Evolutionary conservation across 2,797 vertebrate genomes (phyloP).

Genomic region (Euthynnus affinis): DNA sequence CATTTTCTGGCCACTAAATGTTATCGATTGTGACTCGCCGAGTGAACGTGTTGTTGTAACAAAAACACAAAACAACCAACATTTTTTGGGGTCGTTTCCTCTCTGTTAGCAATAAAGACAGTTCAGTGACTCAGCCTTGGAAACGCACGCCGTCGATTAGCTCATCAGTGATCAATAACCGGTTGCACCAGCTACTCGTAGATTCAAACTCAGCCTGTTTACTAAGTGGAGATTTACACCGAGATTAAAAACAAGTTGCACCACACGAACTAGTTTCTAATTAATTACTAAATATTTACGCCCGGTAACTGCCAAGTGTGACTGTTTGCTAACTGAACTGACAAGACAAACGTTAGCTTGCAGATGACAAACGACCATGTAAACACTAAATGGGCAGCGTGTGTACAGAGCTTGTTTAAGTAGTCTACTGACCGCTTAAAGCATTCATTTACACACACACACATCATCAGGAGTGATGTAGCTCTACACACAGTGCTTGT

Average conservation of each 20-base stretch:
- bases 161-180: not conserved
- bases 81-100: not conserved
- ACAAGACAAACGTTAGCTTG: not conserved
- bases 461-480: no score
- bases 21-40: no score
- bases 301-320: not conserved
- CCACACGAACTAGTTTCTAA: not conserved
- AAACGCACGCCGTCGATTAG: not conserved
- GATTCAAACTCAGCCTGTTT: not conserved
- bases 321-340: not conserved
- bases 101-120: not conserved
- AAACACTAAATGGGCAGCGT: no score
- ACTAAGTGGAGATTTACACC: not conserved
- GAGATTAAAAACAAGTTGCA: not conserved
- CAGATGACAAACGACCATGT: no score
- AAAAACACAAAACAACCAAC: not conserved
- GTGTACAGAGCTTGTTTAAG: no score
- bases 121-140: no score
- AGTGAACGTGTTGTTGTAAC: not conserved
- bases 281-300: not conserved
- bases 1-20: no score
- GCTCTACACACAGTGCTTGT: no score
- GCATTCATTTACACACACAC: no score
- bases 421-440: no score
- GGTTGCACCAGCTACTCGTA: conserved; percentile 7